phyloP scores from a whole-genome alignment of 2,888 invertebrate species.

The Didymodactylos carnosus region DNA sequence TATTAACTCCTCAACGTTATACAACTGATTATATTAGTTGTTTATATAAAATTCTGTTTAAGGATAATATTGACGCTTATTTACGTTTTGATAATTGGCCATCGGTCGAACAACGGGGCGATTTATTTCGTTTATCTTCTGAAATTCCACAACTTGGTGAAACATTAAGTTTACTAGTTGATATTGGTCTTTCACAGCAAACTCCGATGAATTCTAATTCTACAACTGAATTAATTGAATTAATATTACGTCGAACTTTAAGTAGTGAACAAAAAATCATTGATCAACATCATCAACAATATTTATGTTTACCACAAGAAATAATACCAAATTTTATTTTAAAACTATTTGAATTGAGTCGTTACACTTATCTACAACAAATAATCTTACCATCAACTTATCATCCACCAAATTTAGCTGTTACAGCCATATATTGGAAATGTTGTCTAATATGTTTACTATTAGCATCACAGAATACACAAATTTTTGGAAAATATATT shows the following conservation, averaged over 20 bases:
- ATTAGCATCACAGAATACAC: constrained; percentile 74
- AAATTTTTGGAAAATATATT: constrained; percentile 53
- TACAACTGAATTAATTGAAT: constrained; percentile 63
- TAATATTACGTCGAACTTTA: constrained; percentile 62
- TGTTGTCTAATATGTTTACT: constrained; percentile 69
- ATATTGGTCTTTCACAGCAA: constrained; percentile 54
- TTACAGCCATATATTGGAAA: constrained; percentile 81
- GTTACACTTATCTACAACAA: constrained; percentile 43
- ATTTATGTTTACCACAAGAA: background rate
- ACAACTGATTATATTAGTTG: constrained; percentile 33
- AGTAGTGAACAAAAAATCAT: constrained; percentile 21
- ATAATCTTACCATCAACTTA: constrained; percentile 67
- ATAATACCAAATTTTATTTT: background rate
- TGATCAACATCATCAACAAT: background rate
- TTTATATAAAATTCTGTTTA: constrained; percentile 31
- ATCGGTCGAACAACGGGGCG: constrained; percentile 53
- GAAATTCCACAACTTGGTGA: constrained; percentile 69
- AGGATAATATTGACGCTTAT: constrained; percentile 31
- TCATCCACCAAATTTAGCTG: constrained; percentile 68
- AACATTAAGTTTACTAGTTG: constrained; percentile 56
- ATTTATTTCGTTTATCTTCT: constrained; percentile 49
- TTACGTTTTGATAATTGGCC: constrained; percentile 51
- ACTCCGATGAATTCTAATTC: constrained; percentile 55
- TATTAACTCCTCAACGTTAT: background rate
- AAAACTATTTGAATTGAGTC: constrained; percentile 6